Percentiles rank a stretch among this genome's conserved stretches.
phyloP scores from a whole-genome alignment of 2,797 vertebrate genomes.

The Karalla daura region DNA sequence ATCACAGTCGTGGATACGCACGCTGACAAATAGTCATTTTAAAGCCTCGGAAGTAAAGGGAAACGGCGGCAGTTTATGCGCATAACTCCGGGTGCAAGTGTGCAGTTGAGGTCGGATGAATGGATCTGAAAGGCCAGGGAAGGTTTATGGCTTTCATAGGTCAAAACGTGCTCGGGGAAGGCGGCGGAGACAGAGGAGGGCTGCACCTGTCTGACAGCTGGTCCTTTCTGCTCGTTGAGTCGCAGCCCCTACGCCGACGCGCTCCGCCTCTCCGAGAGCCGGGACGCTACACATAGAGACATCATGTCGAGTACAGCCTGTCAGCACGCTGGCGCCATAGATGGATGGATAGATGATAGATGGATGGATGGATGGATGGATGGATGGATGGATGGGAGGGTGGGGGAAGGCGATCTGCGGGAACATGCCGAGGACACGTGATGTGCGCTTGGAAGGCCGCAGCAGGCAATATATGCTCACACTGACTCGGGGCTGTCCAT shows the following conservation, averaged over 20 bases:
- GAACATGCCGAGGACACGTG: conserved; percentile 54
- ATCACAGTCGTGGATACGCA: no score
- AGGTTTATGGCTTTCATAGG: conserved; percentile 43
- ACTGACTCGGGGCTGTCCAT: conserved; percentile 59
- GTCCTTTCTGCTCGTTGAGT: conserved; percentile 61
- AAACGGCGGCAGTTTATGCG: conserved; percentile 22
- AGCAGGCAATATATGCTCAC: conserved; percentile 26
- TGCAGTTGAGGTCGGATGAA: conserved; percentile 19
- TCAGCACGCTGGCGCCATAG: conserved; percentile 60
- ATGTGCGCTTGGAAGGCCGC: conserved; percentile 31
- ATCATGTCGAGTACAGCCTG: conserved; percentile 50
- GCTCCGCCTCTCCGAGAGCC: conserved; percentile 48
- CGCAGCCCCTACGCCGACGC: conserved; percentile 33
- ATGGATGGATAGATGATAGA: conserved; percentile 59
- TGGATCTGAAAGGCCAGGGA: conserved; percentile 26
- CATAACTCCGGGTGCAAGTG: not conserved
- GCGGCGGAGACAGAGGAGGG: conserved; percentile 38
- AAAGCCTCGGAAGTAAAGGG: conserved; percentile 15
- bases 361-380: conserved; percentile 64
- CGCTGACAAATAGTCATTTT: conserved; percentile 2
- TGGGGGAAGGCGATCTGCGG: conserved; percentile 51
- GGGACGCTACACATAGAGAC: conserved; percentile 49
- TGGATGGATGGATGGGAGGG: conserved; percentile 63
- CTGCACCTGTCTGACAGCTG: conserved; percentile 43
- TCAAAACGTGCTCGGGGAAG: conserved; percentile 38